Conservation (phyloP, 1,140 invertebrate species). For the Bombyx mori region ASM3026992v2 NC_085119.1:11747501-11748000, state of each 20-base stretch:
- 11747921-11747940: background rate
- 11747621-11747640: no score
- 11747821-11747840: slow-evolving; percentile 49
- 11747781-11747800: slow-evolving; percentile 40
- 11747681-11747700: slow-evolving; percentile 31
- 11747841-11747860: slow-evolving; percentile 40
- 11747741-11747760: slow-evolving; percentile 51
- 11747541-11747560: no score
- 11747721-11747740: slow-evolving; percentile 42
- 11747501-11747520: no score
- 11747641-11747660: background rate
- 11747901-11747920: slow-evolving; percentile 1
- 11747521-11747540: no score
- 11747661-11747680: slow-evolving; percentile 4
- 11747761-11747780: slow-evolving; percentile 7
- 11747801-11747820: slow-evolving; percentile 57
- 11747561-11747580: no score
- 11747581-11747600: no score
- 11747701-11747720: slow-evolving; percentile 31
- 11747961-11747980: no score
- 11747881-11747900: slow-evolving; percentile 11
- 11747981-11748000: no score
- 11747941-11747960: no score
- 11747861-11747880: slow-evolving; percentile 36
- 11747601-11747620: no score